Evolutionary conservation across 2,797 vertebrate genomes (phyloP), one percentile per base, ranked within the genome.

Genomic region (Coluber constrictor): DNA sequence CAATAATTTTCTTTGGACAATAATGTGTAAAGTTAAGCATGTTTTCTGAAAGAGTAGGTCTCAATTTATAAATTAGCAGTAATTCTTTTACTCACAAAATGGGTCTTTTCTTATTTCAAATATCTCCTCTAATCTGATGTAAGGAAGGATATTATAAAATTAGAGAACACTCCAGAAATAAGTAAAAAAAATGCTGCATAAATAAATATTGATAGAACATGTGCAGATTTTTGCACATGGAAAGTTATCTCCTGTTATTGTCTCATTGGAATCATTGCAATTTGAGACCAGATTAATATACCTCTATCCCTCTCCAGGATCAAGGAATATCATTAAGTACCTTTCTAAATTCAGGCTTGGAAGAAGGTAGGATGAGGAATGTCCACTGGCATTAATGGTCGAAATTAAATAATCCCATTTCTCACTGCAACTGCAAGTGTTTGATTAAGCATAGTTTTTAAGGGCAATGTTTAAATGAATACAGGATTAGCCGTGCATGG

Each of bases 371-470:
- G 74, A 47, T 47, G 37, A 83, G 56, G 89, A 93, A 61, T 16
- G 57, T 61, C 91, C 32, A 37, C 43, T 1, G 9, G 89, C 92
- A 95, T 93, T n/a, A 92, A 66, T 92, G 3, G 5, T 11, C 5
- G 90, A 87, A 91, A 93, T 92, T 86, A 92, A 94, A 95, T 59
- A 92, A 47, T 23, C 7, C 70, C 91, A 92, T 94, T 92, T 74
- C 87, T 93, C 94, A 12, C 6, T 4, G 86, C 86, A 95, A 70
- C 13, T 94, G 89, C 61, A 63, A 93, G 88, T 89, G 0, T 94
- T 92, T 95, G 56, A 94, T 90, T 93, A 93, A 95, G 70, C 5
- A 4, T 94, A 86, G 61, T 92, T 95, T 94, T 91, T 27, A 94
- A 93, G 83, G n/a, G 20, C 4, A 70, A 51, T 91, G 57, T 57